These are phyloP conservation scores for Phataginus tricuspis DNA, from an alignment of 2,797 vertebrate species.

Conservation along the genomic window DNA sequence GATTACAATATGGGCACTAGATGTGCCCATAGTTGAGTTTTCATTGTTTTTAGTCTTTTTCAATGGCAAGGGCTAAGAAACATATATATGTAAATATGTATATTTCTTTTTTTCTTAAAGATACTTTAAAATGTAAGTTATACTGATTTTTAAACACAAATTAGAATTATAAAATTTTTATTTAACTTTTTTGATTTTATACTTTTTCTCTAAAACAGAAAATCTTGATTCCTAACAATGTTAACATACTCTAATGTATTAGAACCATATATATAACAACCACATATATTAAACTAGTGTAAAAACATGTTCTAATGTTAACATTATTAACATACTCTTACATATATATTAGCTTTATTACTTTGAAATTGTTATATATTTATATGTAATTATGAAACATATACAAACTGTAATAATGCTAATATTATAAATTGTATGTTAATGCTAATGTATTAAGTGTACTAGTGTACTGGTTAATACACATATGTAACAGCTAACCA, in stretches of 20 bases:
- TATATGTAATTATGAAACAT: too few species aligned
- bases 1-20: not conserved
- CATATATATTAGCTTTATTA: too few species aligned
- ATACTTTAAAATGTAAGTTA: not conserved
- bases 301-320: not conserved
- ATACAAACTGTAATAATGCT: not conserved
- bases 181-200: not conserved
- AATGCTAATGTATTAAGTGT: conserved; percentile 33
- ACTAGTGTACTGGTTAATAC: not conserved
- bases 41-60: not conserved
- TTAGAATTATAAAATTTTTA: not conserved
- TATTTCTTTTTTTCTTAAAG: not conserved
- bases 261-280: not conserved
- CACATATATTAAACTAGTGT: not conserved
- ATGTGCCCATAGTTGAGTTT: not conserved
- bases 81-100: not conserved
- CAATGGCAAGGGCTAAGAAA: not conserved
- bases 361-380: not conserved
- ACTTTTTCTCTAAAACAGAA: not conserved
- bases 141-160: conserved; percentile 7
- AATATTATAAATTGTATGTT: not conserved
- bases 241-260: not conserved
- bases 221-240: not conserved
- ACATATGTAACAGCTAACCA: not conserved
- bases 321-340: too few species aligned